These are phyloP conservation scores for Scortum barcoo DNA, from an alignment of 2,113 vertebrate species.

Conservation along the genomic window DNA sequence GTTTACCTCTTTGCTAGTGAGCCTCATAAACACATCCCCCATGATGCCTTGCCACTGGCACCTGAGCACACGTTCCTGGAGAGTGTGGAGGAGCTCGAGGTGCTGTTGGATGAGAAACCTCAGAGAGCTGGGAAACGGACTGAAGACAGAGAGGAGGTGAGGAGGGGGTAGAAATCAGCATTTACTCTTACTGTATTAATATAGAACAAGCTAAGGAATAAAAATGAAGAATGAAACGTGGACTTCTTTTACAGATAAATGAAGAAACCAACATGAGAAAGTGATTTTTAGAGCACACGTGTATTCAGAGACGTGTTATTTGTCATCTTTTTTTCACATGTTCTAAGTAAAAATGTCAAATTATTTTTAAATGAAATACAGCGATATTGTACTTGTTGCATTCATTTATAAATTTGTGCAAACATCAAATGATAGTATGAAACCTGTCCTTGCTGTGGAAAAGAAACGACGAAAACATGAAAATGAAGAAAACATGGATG, in stretches of 20 bases:
- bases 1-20: constrained; percentile 94
- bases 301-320: neutral
- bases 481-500: neutral
- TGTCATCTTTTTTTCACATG: neutral
- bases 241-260: neutral
- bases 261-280: neutral
- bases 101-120: constrained; percentile 97
- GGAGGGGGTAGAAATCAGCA: neutral
- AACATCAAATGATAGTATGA: neutral
- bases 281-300: neutral
- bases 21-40: constrained; percentile 96
- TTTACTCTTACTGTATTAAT: neutral
- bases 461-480: neutral
- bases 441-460: neutral
- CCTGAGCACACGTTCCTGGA: constrained; percentile 94
- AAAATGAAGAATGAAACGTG: neutral
- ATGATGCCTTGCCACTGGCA: constrained; percentile 96
- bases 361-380: neutral
- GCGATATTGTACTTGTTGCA: neutral
- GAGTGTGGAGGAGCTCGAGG: constrained; percentile 92
- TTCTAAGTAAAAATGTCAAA: no score
- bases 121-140: constrained; percentile 94
- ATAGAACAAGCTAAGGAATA: neutral
- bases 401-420: neutral
- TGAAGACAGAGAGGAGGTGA: constrained; percentile 53